A percentile compares a stretch with the other conserved stretches of the same genome.
These are phyloP conservation scores for Crenuchus spilurus DNA, from an alignment of 2,797 vertebrate species.

Conservation along the genomic window DNA sequence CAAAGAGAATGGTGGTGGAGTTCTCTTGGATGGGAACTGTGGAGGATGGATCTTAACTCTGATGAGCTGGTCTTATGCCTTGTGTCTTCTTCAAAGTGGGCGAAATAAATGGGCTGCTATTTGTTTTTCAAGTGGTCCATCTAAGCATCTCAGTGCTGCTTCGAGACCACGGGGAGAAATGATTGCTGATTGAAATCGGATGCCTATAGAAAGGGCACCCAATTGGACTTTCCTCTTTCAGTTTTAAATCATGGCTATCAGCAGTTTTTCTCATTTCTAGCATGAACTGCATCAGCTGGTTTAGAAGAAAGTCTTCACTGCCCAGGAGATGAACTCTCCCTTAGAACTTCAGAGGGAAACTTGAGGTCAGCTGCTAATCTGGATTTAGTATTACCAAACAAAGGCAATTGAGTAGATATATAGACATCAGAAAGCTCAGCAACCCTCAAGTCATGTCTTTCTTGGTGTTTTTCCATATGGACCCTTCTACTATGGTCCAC, in stretches of 20 bases:
- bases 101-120: background rate
- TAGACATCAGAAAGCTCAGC: slow-evolving; percentile 61
- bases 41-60: background rate
- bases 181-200: background rate
- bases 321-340: slow-evolving; percentile 53
- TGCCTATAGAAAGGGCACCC: background rate
- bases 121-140: background rate
- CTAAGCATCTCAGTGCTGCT: background rate
- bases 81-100: background rate
- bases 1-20: background rate
- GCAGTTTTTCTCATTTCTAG: slow-evolving; percentile 39
- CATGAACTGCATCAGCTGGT: slow-evolving; percentile 55
- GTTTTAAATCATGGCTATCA: slow-evolving; percentile 63
- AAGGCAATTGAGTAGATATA: slow-evolving; percentile 66
- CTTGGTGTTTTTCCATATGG: slow-evolving; percentile 33
- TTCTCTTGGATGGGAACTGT: background rate
- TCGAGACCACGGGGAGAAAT: background rate
- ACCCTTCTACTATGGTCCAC: background rate
- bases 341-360: slow-evolving; percentile 55
- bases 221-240: background rate
- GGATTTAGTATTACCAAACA: slow-evolving; percentile 75
- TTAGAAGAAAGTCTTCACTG: slow-evolving; percentile 53
- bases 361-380: slow-evolving; percentile 68
- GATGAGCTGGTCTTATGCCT: background rate
- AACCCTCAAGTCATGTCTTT: slow-evolving; percentile 55